Evolutionary conservation across 2,888 invertebrate genomes (phyloP).

Genomic region (Acleris holmiana): DNA sequence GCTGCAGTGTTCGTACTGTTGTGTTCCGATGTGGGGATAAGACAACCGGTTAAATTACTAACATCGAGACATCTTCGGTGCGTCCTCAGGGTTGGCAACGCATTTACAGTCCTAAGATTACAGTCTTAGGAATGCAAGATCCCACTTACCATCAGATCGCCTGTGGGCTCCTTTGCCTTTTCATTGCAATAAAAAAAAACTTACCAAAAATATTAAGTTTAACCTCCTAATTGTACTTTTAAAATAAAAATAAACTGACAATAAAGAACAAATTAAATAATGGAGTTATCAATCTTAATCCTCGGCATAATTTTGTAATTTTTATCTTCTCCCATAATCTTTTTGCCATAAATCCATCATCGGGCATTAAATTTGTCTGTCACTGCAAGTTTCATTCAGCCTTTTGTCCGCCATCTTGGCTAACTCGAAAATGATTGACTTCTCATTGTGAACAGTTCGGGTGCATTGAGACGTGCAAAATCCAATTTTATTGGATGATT

Average conservation of each 20-base stretch:
- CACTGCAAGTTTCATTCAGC: slow-evolving; percentile 46
- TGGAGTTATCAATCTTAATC: slow-evolving; percentile 32
- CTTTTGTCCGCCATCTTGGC: slow-evolving; percentile 35
- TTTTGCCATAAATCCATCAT: slow-evolving; percentile 68
- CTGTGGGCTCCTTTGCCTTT: too few species aligned
- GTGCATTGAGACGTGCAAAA: slow-evolving; percentile 59
- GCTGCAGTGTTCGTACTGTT: too few species aligned
- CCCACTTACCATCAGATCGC: too few species aligned
- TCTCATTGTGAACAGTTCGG: slow-evolving; percentile 53
- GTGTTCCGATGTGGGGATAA: too few species aligned
- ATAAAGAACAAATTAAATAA: slow-evolving; percentile 13
- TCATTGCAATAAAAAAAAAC: too few species aligned
- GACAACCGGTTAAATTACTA: too few species aligned
- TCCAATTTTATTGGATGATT: slow-evolving; percentile 72
- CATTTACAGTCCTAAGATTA: too few species aligned
- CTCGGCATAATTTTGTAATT: slow-evolving; percentile 23
- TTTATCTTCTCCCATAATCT: slow-evolving; percentile 31
- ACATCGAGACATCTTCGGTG: too few species aligned
- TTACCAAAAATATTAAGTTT: too few species aligned
- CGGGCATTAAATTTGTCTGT: slow-evolving; percentile 67
- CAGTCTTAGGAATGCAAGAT: too few species aligned
- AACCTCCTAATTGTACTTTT: too few species aligned
- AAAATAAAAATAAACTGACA: background rate
- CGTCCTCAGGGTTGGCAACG: too few species aligned
- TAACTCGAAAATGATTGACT: slow-evolving; percentile 70